These are phyloP conservation scores for Nectonema munidae DNA, from an alignment of 2,888 invertebrate genomes.

Conservation along the genomic window DNA sequence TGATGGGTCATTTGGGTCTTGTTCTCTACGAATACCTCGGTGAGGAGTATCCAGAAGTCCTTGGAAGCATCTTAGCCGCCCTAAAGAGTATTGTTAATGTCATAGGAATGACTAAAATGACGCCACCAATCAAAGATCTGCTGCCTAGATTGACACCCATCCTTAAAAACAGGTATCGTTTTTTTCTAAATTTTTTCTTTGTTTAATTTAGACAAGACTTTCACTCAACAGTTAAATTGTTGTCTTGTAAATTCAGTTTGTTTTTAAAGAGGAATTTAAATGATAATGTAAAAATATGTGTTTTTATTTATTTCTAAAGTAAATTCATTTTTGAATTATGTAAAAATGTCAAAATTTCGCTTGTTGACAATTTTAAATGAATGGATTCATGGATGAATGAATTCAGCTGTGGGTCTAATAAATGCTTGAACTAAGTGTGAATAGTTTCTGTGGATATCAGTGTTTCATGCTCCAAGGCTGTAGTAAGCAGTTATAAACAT, in stretches of 20 bases:
- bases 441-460: no score
- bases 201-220: not conserved
- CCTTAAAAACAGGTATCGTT: slow-evolving; percentile 49
- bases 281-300: slow-evolving; percentile 10
- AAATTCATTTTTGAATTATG: no score
- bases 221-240: not conserved
- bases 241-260: no score
- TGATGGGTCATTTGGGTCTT: slow-evolving; percentile 97
- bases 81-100: slow-evolving; percentile 97
- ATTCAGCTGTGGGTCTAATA: no score
- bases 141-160: slow-evolving; percentile 82
- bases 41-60: slow-evolving; percentile 92
- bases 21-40: slow-evolving; percentile 94
- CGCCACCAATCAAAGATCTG: slow-evolving; percentile 91
- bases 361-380: no score
- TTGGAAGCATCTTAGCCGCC: slow-evolving; percentile 86
- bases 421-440: no score
- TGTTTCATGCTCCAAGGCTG: no score
- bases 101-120: slow-evolving; percentile 99
- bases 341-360: no score
- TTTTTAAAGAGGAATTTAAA: slow-evolving; percentile 7
- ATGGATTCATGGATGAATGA: no score
- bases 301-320: not conserved
- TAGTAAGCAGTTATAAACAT: no score
- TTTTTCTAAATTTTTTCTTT: slow-evolving; percentile 9